Conservation (phyloP, 2,113 vertebrate species). For the Pelobates fuscus region DNA sequence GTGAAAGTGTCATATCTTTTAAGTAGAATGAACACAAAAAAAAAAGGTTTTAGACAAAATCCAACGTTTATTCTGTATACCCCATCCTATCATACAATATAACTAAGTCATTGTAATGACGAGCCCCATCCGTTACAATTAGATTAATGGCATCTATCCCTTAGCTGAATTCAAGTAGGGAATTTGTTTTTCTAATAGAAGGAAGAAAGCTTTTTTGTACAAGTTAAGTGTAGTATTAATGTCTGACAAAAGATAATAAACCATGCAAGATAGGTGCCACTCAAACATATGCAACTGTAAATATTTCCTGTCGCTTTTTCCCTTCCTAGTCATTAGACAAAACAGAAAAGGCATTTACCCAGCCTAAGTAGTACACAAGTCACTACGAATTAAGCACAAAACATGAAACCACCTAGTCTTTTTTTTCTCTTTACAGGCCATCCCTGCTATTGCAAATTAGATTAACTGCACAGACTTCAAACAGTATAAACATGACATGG, state of each 20-base stretch:
- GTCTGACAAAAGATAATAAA: conserved; percentile 35
- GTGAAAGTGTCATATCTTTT: conserved; percentile 30
- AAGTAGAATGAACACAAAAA: background rate
- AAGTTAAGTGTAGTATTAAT: conserved; percentile 33
- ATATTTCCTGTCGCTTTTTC: conserved; percentile 27
- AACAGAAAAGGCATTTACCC: conserved; percentile 50
- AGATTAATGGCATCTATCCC: conserved; percentile 35
- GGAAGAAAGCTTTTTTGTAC: conserved; percentile 14
- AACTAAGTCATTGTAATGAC: background rate
- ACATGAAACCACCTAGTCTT: conserved; percentile 55
- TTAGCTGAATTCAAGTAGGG: conserved; percentile 1
- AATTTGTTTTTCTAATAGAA: conserved; percentile 5
- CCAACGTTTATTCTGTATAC: too few species aligned
- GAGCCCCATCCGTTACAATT: conserved; percentile 26
- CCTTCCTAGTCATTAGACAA: conserved; percentile 50
- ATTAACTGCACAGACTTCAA: conserved; percentile 68
- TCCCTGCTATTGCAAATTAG: conserved; percentile 71
- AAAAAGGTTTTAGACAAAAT: conserved; percentile 2
- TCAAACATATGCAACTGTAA: conserved; percentile 11
- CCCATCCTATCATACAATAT: conserved; percentile 19
- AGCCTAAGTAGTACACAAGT: conserved; percentile 55
- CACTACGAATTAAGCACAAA: conserved; percentile 56
- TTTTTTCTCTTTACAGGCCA: conserved; percentile 54
- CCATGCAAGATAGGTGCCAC: conserved; percentile 27
- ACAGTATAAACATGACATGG: conserved; percentile 65